Conservation (phyloP, 1,140 invertebrate genomes). For the Bursaphelenchus mucronatus region DNA sequence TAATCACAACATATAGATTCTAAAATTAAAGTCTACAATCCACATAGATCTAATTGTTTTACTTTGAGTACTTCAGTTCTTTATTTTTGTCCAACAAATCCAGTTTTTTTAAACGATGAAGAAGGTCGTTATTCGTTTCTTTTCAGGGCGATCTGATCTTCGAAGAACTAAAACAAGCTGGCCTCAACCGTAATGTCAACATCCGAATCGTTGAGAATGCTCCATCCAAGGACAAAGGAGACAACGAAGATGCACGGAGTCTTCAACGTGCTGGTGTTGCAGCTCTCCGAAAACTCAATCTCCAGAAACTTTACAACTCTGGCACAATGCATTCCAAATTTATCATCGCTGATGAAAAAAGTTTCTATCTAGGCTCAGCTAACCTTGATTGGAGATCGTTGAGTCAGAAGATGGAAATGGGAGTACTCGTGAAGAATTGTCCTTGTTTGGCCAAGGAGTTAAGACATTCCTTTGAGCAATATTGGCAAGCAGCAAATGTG, state of each 20-base stretch:
- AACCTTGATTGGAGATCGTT: slow-evolving; percentile 82
- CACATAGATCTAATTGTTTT: not conserved
- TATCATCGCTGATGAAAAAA: slow-evolving; percentile 72
- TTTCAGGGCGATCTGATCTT: slow-evolving; percentile 53
- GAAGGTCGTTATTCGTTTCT: not conserved
- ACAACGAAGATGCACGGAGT: slow-evolving; percentile 54
- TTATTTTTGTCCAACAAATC: slow-evolving; percentile 1
- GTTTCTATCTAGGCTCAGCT: slow-evolving; percentile 67
- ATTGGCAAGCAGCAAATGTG: slow-evolving; percentile 73
- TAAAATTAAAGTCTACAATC: too few relatives aligned
- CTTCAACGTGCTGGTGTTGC: slow-evolving; percentile 58
- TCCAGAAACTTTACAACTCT: slow-evolving; percentile 68
- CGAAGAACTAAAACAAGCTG: slow-evolving; percentile 37
- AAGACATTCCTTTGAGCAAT: slow-evolving; percentile 82
- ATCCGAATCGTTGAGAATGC: slow-evolving; percentile 58
- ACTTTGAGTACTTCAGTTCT: not conserved
- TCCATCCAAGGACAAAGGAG: slow-evolving; percentile 58
- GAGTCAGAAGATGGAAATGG: slow-evolving; percentile 93
- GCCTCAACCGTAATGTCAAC: slow-evolving; percentile 35
- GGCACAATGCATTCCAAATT: slow-evolving; percentile 94
- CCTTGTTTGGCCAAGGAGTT: slow-evolving; percentile 77
- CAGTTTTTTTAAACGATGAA: not conserved
- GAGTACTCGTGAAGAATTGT: slow-evolving; percentile 77
- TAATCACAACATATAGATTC: not conserved
- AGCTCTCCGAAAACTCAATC: slow-evolving; percentile 78